These are phyloP conservation scores for Lytechinus pictus DNA, from an alignment of 35 echinoderm and acorn worm genomes.

Conservation along the genomic window DNA sequence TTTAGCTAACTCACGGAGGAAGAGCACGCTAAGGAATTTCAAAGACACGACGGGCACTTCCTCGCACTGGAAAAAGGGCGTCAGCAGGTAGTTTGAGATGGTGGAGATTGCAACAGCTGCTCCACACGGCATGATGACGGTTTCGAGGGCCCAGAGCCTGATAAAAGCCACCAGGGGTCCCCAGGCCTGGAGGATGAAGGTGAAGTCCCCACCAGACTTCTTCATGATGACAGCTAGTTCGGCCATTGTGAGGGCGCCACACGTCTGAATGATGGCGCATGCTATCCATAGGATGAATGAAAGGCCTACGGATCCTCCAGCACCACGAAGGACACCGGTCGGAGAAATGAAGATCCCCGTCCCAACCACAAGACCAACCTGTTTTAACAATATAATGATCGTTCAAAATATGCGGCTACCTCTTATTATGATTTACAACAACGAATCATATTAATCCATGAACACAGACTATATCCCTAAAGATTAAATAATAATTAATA, in stretches of 20 bases:
- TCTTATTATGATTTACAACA: too few relatives aligned
- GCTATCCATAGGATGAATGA: constrained; percentile 33
- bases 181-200: constrained; percentile 23
- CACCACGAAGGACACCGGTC: constrained; percentile 51
- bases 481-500: too few relatives aligned
- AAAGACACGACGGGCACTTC: background rate
- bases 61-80: constrained; percentile 28
- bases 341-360: constrained; percentile 51
- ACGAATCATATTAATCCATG: too few relatives aligned
- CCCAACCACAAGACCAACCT: constrained; percentile 29
- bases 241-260: constrained; percentile 27
- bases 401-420: background rate
- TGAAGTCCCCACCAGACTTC: constrained; percentile 45
- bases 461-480: too few relatives aligned
- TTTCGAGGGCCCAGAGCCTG: background rate
- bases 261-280: constrained; percentile 32
- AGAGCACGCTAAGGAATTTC: background rate
- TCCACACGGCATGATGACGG: background rate
- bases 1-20: background rate
- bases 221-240: constrained; percentile 14
- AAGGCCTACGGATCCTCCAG: background rate
- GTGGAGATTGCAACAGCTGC: background rate
- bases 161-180: constrained; percentile 41
- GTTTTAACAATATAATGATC: background rate
- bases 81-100: constrained; percentile 29